Evolutionary conservation across 2,888 invertebrate species (phyloP).

Genomic region (Pelosia muscerda): DNA sequence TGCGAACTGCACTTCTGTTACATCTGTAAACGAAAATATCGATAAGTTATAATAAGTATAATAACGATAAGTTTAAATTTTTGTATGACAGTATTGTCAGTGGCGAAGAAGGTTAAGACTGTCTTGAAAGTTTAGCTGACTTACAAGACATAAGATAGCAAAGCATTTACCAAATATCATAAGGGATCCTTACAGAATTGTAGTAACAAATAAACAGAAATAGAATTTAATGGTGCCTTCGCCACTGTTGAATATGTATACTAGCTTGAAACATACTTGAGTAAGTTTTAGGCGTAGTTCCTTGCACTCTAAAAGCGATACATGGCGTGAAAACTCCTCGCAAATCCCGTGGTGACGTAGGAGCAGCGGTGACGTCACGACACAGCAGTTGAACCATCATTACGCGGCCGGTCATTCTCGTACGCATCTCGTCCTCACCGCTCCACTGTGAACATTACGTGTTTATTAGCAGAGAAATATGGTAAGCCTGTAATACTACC

Average conservation of each 20-base stretch:
- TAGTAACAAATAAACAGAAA: not conserved
- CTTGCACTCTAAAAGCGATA: constrained; percentile 94
- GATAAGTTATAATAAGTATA: not conserved
- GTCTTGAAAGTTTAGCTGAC: not conserved
- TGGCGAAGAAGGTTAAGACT: not conserved
- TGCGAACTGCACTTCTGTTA: constrained; percentile 93
- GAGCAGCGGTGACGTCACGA: constrained; percentile 88
- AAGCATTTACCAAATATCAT: no score
- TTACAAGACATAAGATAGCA: no score
- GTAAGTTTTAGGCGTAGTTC: constrained; percentile 90
- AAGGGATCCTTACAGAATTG: not conserved
- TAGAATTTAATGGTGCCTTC: not conserved
- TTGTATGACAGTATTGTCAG: not conserved
- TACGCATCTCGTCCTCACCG: constrained; percentile 92
- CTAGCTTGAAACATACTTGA: constrained; percentile 58
- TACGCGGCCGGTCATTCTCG: constrained; percentile 92
- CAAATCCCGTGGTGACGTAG: constrained; percentile 80
- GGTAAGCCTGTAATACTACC: not conserved
- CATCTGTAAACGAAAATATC: constrained; percentile 84
- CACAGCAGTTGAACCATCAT: constrained; percentile 93
- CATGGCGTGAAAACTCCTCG: constrained; percentile 93
- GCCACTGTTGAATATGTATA: not conserved
- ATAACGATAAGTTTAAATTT: no score
- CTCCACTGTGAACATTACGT: constrained; percentile 89
- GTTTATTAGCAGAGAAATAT: constrained; percentile 22